A percentile compares a stretch with the other conserved stretches of the same genome.
These are phyloP conservation scores for Menura novaehollandiae DNA, from an alignment of 2,113 vertebrate species.

Conservation along the genomic window DNA sequence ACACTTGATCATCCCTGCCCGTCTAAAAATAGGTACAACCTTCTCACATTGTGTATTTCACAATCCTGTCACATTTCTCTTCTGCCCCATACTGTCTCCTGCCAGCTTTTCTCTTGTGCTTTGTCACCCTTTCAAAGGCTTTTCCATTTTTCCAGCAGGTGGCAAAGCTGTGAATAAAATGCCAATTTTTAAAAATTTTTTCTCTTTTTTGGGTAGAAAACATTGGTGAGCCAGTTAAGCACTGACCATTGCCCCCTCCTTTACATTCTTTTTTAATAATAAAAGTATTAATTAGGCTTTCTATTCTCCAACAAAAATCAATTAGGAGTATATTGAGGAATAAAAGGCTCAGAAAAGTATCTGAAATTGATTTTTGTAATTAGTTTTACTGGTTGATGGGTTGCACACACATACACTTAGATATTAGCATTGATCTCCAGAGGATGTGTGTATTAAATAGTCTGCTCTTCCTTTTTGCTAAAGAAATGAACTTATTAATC, in stretches of 20 bases:
- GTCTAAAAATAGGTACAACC: conserved; percentile 47
- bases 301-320: conserved; percentile 49
- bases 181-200: neutral
- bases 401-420: neutral
- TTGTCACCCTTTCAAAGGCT: conserved; percentile 49
- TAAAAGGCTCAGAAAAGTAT: conserved; percentile 54
- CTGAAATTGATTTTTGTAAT: conserved; percentile 63
- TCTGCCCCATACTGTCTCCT: conserved; percentile 22
- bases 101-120: conserved; percentile 43
- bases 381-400: conserved; percentile 61
- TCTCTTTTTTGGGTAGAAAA: neutral
- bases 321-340: conserved; percentile 58
- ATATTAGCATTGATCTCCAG: conserved; percentile 44
- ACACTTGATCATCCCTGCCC: conserved; percentile 24
- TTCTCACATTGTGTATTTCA: conserved; percentile 41
- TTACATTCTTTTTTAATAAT: conserved; percentile 20
- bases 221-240: neutral
- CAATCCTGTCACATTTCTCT: conserved; percentile 30
- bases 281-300: conserved; percentile 54
- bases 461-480: neutral
- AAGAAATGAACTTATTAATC: conserved; percentile 34
- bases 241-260: neutral
- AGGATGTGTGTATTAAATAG: conserved; percentile 19
- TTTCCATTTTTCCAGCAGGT: conserved; percentile 34
- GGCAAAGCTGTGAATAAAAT: conserved; percentile 54